A percentile compares a stretch with the other conserved stretches of the same genome.
Evolutionary conservation across 2,113 vertebrate genomes (phyloP).

Genomic region (Oncorhynchus gorbuscha): DNA sequence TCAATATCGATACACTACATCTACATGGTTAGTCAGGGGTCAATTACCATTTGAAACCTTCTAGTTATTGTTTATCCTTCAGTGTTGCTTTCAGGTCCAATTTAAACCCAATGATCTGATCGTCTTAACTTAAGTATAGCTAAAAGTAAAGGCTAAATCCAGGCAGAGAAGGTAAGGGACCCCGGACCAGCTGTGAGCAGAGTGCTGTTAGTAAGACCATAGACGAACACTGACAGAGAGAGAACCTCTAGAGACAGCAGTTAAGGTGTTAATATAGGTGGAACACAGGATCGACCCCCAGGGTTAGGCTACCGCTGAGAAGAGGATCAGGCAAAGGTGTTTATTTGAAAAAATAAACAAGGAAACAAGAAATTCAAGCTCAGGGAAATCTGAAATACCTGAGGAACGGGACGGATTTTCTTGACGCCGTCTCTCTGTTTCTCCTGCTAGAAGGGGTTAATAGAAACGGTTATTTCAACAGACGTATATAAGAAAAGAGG

Average conservation of each 20-base stretch:
- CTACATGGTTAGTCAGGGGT: no score
- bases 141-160: no score
- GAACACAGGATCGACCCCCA: background rate
- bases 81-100: no score
- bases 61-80: no score
- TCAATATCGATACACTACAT: no score
- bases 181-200: background rate
- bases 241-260: background rate
- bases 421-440: constrained; percentile 87
- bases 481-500: constrained; percentile 7
- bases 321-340: background rate
- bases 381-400: constrained; percentile 82
- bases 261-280: background rate
- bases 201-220: background rate
- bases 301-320: no score
- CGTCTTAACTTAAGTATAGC: no score
- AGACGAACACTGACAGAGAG: background rate
- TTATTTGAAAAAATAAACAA: constrained; percentile 6
- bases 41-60: no score
- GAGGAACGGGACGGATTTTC: constrained; percentile 74
- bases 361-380: constrained; percentile 9
- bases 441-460: constrained; percentile 83
- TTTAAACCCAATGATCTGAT: no score
- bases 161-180: no score
- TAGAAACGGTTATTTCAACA: constrained; percentile 41